Conservation (phyloP, 2,888 invertebrate species). For the Neocrepidodera transversa region DNA sequence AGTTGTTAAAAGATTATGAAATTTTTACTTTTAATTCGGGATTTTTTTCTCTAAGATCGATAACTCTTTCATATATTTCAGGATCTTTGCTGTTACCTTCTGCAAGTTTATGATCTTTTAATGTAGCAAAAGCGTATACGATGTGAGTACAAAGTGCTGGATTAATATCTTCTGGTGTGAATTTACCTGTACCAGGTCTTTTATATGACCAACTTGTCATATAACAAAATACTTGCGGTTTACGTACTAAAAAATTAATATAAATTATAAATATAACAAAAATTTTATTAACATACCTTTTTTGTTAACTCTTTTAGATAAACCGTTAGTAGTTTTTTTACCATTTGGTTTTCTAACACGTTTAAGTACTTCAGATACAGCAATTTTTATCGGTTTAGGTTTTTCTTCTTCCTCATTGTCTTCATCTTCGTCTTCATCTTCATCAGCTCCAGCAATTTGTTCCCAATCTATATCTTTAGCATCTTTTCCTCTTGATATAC, state of each 20-base stretch:
- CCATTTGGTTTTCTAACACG: conserved; percentile 74
- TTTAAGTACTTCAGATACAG: conserved; percentile 74
- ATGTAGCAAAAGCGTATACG: conserved; percentile 92
- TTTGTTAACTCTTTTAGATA: conserved; percentile 61
- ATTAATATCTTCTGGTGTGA: conserved; percentile 88
- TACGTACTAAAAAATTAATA: conserved; percentile 70
- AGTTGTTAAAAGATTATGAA: background rate
- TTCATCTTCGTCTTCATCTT: conserved; percentile 64
- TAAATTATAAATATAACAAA: conserved; percentile 32
- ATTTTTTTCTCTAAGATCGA: conserved; percentile 86
- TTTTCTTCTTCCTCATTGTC: conserved; percentile 61
- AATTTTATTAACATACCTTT: conserved; percentile 62
- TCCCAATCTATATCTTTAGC: conserved; percentile 89
- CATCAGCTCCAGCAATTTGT: conserved; percentile 70
- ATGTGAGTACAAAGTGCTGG: conserved; percentile 91
- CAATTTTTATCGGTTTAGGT: conserved; percentile 78
- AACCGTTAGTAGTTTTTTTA: conserved; percentile 56
- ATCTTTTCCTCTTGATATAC: conserved; percentile 82
- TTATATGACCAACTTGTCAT: conserved; percentile 97
- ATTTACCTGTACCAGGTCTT: conserved; percentile 86
- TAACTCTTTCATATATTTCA: conserved; percentile 85
- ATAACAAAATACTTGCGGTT: conserved; percentile 91
- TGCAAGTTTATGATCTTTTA: conserved; percentile 83
- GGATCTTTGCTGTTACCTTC: conserved; percentile 83
- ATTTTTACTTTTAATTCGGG: conserved; percentile 78